These are phyloP conservation scores for Operophtera brumata DNA, from an alignment of 2,888 invertebrate genomes.

Conservation along the genomic window DNA sequence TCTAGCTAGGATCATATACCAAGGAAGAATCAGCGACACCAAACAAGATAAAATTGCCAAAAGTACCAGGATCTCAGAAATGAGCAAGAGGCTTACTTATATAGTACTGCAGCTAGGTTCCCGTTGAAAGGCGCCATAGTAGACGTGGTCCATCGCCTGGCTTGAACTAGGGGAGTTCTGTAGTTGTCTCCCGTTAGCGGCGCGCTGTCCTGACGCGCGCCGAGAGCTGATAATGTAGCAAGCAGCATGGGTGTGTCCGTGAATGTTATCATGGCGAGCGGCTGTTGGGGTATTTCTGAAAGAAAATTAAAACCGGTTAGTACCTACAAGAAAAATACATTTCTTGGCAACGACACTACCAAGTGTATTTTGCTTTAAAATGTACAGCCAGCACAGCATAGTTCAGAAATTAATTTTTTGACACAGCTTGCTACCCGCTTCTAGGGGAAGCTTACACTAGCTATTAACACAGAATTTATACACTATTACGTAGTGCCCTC, in stretches of 20 bases:
- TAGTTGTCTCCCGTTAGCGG: constrained; percentile 85
- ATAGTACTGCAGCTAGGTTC: constrained; percentile 88
- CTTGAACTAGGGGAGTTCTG: constrained; percentile 59
- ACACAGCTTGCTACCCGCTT: no score
- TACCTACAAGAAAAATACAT: no score
- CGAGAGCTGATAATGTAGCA: constrained; percentile 82
- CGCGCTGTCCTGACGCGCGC: constrained; percentile 81
- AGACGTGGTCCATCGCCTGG: constrained; percentile 86
- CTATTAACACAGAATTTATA: no score
- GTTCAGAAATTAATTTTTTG: no score
- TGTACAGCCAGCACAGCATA: no score
- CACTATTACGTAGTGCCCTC: no score
- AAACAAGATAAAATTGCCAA: not conserved
- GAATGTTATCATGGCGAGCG: constrained; percentile 84
- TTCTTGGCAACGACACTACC: no score
- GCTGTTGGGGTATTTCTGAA: constrained; percentile 68
- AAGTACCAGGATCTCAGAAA: not conserved
- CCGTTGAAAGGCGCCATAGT: constrained; percentile 85
- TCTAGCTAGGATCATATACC: no score
- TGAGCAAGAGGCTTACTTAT: constrained; percentile 77
- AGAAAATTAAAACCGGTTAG: not conserved
- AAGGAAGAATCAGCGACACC: not conserved
- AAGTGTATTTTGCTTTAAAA: no score
- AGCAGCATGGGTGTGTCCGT: constrained; percentile 83
- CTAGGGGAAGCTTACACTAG: no score